phyloP scores from a whole-genome alignment of 2,113 vertebrate genomes.

The Ceuthmochares aereus region DNA sequence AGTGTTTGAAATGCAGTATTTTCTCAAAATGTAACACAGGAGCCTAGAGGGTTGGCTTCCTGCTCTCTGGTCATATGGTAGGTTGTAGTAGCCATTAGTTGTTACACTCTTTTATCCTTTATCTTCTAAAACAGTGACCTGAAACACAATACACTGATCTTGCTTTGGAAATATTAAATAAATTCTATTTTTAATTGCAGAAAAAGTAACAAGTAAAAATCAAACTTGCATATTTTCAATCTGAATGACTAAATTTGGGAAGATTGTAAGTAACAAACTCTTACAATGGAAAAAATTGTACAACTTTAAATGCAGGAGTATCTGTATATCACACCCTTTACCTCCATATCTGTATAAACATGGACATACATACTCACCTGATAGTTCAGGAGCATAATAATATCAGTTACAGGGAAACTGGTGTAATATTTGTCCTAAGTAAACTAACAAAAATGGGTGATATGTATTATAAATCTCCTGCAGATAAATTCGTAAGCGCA shows the following conservation, averaged over 20 bases:
- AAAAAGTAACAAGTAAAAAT: background rate
- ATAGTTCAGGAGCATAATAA: background rate
- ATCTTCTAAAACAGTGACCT: background rate
- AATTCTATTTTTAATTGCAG: background rate
- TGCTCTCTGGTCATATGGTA: background rate
- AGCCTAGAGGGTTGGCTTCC: background rate
- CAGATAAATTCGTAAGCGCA: slow-evolving; percentile 18
- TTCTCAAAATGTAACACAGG: background rate
- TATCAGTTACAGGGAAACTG: background rate
- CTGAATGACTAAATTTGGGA: background rate
- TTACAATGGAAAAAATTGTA: background rate
- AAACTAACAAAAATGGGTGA: slow-evolving; percentile 25
- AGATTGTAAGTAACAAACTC: background rate
- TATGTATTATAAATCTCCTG: background rate
- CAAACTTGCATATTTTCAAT: background rate
- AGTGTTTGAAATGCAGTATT: background rate
- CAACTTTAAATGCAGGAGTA: background rate
- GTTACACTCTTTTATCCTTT: background rate
- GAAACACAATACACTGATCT: background rate
- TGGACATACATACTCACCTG: background rate
- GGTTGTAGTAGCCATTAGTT: background rate
- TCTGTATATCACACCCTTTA: background rate
- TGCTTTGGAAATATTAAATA: background rate
- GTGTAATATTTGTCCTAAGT: slow-evolving; percentile 28
- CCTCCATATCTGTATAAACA: background rate